A percentile compares a stretch with the other conserved stretches of the same genome.
These are phyloP conservation scores for Setipinna tenuifilis DNA, from an alignment of 2,797 vertebrate genomes.

Conservation along the genomic window DNA sequence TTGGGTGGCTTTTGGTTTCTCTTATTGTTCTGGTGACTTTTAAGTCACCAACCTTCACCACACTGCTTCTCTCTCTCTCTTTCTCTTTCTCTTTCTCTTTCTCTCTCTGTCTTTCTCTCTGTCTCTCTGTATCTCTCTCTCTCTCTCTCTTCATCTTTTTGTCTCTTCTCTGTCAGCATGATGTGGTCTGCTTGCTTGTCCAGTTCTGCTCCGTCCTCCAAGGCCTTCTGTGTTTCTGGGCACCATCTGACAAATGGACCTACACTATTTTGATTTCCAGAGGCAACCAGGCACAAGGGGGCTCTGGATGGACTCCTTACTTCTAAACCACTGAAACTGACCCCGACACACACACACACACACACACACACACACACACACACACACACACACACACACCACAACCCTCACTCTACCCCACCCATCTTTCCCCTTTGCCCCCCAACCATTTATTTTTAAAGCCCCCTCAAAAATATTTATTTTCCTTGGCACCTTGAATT, in stretches of 20 bases:
- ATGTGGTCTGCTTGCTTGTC: constrained; percentile 9
- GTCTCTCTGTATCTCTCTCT: background rate
- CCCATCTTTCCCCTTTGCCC: background rate
- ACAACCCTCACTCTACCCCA: background rate
- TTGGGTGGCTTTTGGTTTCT: background rate
- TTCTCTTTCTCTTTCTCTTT: background rate
- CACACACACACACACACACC: constrained; percentile 36
- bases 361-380: constrained; percentile 27
- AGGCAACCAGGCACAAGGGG: background rate
- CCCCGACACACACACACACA: constrained; percentile 25
- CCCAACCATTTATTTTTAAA: constrained; percentile 55
- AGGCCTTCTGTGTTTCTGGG: constrained; percentile 7
- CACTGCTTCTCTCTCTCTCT: background rate
- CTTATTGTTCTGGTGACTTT: background rate
- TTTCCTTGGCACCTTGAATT: constrained; percentile 54
- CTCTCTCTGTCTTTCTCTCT: constrained; percentile 42
- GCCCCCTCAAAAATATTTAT: constrained; percentile 52
- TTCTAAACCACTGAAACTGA: constrained; percentile 12
- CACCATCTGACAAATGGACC: constrained; percentile 2
- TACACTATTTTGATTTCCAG: background rate
- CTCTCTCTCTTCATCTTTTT: background rate
- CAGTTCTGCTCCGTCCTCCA: background rate
- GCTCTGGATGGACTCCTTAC: constrained; percentile 1
- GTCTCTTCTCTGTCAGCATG: background rate
- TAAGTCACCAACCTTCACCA: background rate